Base-by-base conservation (phyloP, 2,888 invertebrate genomes). In the Drosophila kanekoi region DNA sequence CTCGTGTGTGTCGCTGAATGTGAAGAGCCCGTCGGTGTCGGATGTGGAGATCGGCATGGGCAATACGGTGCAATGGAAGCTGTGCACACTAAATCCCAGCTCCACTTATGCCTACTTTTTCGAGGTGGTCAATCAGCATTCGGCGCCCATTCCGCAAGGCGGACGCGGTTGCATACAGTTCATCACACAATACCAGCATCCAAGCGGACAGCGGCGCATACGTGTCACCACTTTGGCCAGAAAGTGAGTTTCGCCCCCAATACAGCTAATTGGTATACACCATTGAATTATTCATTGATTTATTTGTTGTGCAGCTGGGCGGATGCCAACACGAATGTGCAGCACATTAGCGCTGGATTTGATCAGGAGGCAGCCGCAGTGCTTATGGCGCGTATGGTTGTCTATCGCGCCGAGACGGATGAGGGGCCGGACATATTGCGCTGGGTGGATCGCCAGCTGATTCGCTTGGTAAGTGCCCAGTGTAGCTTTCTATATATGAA, bases 281-380 rank as follows among this genome's bases (percentile, higher is more conserved):
- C 35, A 35, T n/a, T n/a, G n/a, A n/a, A n/a, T n/a, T n/a, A n/a
- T 35, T 3, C 3, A 18, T 9, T 4, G 2, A 8, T 14, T 32
- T 32, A 35, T 13, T 49, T 20, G 9, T 13, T 14, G 8, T 32
- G 9, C 14, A 74, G 97, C 92, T 99, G 99, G 99, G 98, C 98
- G 10, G 99, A 99, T 93, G 97, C 98, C 14, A 95, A 96, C 0
- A 95, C 95, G 3, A 97, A 97, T 91, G 94, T 98, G 71, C 97
- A 97, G 90, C 98, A 98, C 91, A 96, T 99, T 62, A 95, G 97
- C 81, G 97, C 98, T 38, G 98, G 98, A 3, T 99, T 98, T 93
- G 99, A 99, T 93, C 99, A 99, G 93, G 99, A 99, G 93, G 97
- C 99, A 13, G 97, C 98, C 0, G 98, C 99, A 0, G 99, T 99